A percentile compares a stretch with the other conserved stretches of the same genome.
Conservation (phyloP, 2,888 invertebrate genomes). For the Scaptomyza flava region DNA sequence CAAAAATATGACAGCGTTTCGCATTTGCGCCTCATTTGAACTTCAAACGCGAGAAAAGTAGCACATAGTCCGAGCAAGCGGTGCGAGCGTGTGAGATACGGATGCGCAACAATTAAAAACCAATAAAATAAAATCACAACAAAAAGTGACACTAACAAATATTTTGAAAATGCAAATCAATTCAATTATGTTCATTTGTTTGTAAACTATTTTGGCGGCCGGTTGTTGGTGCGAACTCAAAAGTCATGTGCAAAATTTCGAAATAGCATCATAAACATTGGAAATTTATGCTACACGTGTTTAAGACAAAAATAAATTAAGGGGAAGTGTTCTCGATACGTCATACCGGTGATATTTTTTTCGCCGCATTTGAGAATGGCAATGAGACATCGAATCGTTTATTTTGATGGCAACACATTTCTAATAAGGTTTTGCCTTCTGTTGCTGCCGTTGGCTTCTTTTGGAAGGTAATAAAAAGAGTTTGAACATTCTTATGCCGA, state of each 20-base stretch:
- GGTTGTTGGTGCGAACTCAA: not conserved
- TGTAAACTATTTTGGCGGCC: slow-evolving; percentile 3
- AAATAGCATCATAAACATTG: slow-evolving; percentile 1
- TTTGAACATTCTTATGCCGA: not conserved
- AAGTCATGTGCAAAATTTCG: slow-evolving; percentile 13
- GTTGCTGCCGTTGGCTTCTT: slow-evolving; percentile 31
- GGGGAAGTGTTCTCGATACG: too few relatives aligned
- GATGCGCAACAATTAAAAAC: slow-evolving; percentile 46
- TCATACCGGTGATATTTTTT: slow-evolving; percentile 10
- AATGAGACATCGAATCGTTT: slow-evolving; percentile 26
- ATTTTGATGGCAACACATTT: slow-evolving; percentile 30
- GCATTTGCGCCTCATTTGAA: slow-evolving; percentile 74
- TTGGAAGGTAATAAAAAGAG: slow-evolving; percentile 36
- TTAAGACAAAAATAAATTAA: slow-evolving; percentile 11
- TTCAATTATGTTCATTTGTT: not conserved
- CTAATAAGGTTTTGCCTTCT: slow-evolving; percentile 12
- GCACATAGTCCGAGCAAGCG: slow-evolving; percentile 42
- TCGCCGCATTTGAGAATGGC: slow-evolving; percentile 16
- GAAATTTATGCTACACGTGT: slow-evolving; percentile 17
- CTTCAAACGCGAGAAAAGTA: slow-evolving; percentile 79
- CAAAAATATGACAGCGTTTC: slow-evolving; percentile 55
- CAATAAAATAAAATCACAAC: slow-evolving; percentile 12
- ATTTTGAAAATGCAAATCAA: slow-evolving; percentile 19
- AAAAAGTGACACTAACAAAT: slow-evolving; percentile 22
- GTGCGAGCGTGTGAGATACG: slow-evolving; percentile 40